Percentiles rank a stretch among this genome's conserved stretches.
phyloP scores from a whole-genome alignment of 2,888 invertebrate species.

The Caradrina clavipalpis region DNA sequence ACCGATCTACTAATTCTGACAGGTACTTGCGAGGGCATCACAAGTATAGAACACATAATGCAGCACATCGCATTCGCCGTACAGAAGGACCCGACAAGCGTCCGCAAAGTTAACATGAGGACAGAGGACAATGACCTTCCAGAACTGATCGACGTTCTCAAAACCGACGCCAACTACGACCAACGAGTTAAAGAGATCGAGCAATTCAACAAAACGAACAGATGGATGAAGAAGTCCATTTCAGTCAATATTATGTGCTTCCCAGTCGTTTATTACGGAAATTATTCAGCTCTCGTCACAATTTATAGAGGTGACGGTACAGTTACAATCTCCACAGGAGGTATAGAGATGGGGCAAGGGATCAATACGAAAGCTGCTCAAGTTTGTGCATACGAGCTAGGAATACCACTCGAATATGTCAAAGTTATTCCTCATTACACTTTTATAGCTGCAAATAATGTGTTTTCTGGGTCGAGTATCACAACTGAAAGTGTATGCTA shows the following conservation, averaged over 20 bases:
- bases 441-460: slow-evolving; percentile 91
- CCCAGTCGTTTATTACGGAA: slow-evolving; percentile 89
- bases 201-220: slow-evolving; percentile 92
- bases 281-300: slow-evolving; percentile 91
- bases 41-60: slow-evolving; percentile 92
- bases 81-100: slow-evolving; percentile 91
- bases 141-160: slow-evolving; percentile 89
- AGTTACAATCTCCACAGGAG: slow-evolving; percentile 93
- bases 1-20: slow-evolving; percentile 19
- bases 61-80: slow-evolving; percentile 92
- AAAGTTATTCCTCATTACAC: slow-evolving; percentile 91
- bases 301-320: slow-evolving; percentile 93
- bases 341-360: slow-evolving; percentile 95
- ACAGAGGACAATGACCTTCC: slow-evolving; percentile 83
- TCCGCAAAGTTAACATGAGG: slow-evolving; percentile 91
- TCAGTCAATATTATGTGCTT: slow-evolving; percentile 93
- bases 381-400: slow-evolving; percentile 94
- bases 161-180: slow-evolving; percentile 89
- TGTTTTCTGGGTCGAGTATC: slow-evolving; percentile 92
- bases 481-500: slow-evolving; percentile 92
- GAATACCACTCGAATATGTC: slow-evolving; percentile 92
- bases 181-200: slow-evolving; percentile 86
- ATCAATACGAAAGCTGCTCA: slow-evolving; percentile 95
- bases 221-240: slow-evolving; percentile 94
- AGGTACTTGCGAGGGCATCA: slow-evolving; percentile 91